A percentile compares a stretch with the other conserved stretches of the same genome.
These are phyloP conservation scores for Zelostemma sp. DNA, from an alignment of 1,140 invertebrate species.

Conservation along the genomic window DNA sequence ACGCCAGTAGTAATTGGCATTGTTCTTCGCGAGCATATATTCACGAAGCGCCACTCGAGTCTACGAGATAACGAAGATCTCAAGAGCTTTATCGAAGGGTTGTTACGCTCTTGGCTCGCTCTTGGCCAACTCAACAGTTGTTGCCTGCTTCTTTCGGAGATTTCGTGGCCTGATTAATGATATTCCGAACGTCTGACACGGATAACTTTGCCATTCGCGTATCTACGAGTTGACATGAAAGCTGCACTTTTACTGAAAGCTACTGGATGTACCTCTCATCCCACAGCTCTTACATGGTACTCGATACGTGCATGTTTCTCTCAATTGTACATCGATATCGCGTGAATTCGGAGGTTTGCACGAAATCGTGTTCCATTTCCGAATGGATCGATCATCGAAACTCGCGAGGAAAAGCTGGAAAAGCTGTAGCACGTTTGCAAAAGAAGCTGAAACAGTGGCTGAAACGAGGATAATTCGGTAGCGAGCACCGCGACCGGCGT, in stretches of 20 bases:
- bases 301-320: not conserved
- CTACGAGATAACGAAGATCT: slow-evolving; percentile 4
- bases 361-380: too few species aligned
- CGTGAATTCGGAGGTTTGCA: not conserved
- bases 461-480: not conserved
- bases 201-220: not conserved
- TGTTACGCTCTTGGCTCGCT: not conserved
- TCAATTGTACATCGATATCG: not conserved
- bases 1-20: too few species aligned
- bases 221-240: slow-evolving; percentile 8
- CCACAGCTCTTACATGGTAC: not conserved
- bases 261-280: slow-evolving; percentile 2
- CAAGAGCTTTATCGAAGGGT: slow-evolving; percentile 6
- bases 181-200: not conserved
- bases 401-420: too few species aligned
- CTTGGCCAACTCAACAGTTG: slow-evolving; percentile 34
- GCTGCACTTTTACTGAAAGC: slow-evolving; percentile 13
- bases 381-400: too few species aligned
- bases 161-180: not conserved
- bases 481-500: not conserved
- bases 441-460: too few species aligned
- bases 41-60: not conserved
- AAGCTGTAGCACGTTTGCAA: too few species aligned
- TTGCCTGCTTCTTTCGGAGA: not conserved
- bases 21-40: not conserved